Base-by-base conservation (phyloP, 1,140 invertebrate species). In the Euwallacea fornicatus region DNA sequence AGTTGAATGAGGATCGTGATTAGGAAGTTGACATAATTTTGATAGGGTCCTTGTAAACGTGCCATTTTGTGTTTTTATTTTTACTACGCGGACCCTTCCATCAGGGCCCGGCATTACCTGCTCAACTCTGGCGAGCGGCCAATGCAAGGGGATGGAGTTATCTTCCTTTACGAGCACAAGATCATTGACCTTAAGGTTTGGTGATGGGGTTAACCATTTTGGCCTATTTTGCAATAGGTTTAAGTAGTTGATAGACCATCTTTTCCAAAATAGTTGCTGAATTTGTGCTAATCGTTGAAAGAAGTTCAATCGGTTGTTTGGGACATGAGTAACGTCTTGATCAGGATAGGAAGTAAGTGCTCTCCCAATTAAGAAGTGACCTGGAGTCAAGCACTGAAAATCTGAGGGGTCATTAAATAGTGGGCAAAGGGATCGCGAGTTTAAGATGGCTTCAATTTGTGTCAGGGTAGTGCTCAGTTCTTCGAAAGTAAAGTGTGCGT, bases 51-150 rank as follows among this genome's bases (percentile, higher is more conserved):
- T 60, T 50, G 15, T 56, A 42, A 42, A 71, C 1, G 42, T 13
- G 2, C 72, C 66, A n/a, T 50, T 46, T 43, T n/a, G 9, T 9
- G 74, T 75, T 46, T 47, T 11, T 4, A 75, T 41, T 33, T 54
- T 42, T 6, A 62, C 73, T 53, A 66, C 63, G 41, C 75, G 33
- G 4, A 74, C 54, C 15, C 55, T 60, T 9, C 58, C 55, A 68
- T 76, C 75, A 10, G 6, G 10, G 7, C 77, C 65, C 7, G 72
- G 64, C 62, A 75, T 63, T 10, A 76, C 46, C 68, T 76, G 84
- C 61, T 83, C 76, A 15, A 79, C 73, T 50, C 82, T 78, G 44
- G 81, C 83, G 0, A 80, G 21, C 7, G 60, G 58, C 77, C 76
- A 81, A 8, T 60, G 66, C n/a, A 76, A 62, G 2, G 76, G 72